Base-by-base conservation (phyloP, 1,140 invertebrate species). In the Sarcophaga peregrina region DNA sequence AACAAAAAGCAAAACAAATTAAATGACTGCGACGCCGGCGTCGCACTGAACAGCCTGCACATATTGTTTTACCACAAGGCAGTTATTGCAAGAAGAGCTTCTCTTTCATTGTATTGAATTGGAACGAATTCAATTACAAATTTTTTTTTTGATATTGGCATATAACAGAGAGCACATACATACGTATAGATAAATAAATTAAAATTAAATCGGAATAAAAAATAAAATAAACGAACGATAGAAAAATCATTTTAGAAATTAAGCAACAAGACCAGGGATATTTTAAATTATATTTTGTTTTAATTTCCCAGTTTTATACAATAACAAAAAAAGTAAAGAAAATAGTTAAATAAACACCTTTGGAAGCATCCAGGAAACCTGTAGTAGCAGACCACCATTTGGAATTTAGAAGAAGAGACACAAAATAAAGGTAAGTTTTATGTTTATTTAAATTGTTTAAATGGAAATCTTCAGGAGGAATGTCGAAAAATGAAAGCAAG, bases 231-330 rank as follows among this genome's bases (percentile, higher is more conserved):
- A n/a, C 17, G n/a, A n/a, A n/a, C 1, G 8, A 76, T 17, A 76
- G 20, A 76, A 17, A 76, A 46, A 76, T 74, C 73, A 76, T 76
- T 76, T 76, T 76, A 76, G 46, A 78, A 78, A 78, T 50, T 50
- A 78, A 50, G 75, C 47, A 78, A 78, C 75, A 78, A 78, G 17
- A 50, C 75, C 75, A 78, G 75, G 75, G 75, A 78, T 78, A 50
- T 74, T 74, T 74, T 62, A 62, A 72, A 72, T 5, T 25, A 72
- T 25, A 72, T 25, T 72, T 72, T 72, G 17, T 72, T 25, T 72
- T 72, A 72, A 72, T 25, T 72, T 74, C 45, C 45, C 13, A 52
- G 17, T 25, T 68, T 68, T 25, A 68, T 25, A 68, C 62, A 20
- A 13, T 5, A 58, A 58, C 15, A 58, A 58, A 58, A 58, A 7